phyloP scores from a whole-genome alignment of 2,888 invertebrate genomes.

The Cetonia aurata region DNA sequence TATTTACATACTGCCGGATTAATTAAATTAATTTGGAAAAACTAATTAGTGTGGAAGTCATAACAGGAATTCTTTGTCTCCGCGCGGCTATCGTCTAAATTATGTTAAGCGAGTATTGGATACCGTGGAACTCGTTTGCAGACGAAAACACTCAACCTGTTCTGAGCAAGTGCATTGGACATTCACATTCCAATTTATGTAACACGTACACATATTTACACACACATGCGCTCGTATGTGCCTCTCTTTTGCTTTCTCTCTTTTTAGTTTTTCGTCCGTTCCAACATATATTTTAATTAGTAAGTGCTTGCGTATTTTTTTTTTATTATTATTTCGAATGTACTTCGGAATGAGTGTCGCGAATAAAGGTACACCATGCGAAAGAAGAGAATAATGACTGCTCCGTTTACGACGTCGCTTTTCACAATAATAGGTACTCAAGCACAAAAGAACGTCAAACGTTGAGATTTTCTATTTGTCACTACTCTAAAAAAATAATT shows the following conservation, averaged over 20 bases:
- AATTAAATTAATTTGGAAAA: conserved; percentile 46
- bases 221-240: conserved; percentile 18
- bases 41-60: conserved; percentile 46
- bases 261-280: conserved; percentile 40
- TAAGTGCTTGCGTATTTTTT: conserved; percentile 25
- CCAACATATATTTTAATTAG: conserved; percentile 41
- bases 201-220: conserved; percentile 46
- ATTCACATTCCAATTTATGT: conserved; percentile 52
- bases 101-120: conserved; percentile 50
- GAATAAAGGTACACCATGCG: conserved; percentile 22
- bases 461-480: too few species aligned
- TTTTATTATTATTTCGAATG: background rate
- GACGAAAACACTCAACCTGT: conserved; percentile 52
- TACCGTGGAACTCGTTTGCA: conserved; percentile 51
- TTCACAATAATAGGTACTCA: too few species aligned
- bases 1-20: conserved; percentile 39
- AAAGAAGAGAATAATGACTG: conserved; percentile 18
- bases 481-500: too few species aligned
- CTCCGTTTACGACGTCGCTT: background rate
- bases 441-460: too few species aligned
- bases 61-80: conserved; percentile 46
- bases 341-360: conserved; percentile 23
- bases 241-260: conserved; percentile 36
- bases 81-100: conserved; percentile 49
- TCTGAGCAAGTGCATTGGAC: conserved; percentile 53